Conservation (phyloP, 2,888 invertebrate species). For the Scrobipalpa atriplicella region DNA sequence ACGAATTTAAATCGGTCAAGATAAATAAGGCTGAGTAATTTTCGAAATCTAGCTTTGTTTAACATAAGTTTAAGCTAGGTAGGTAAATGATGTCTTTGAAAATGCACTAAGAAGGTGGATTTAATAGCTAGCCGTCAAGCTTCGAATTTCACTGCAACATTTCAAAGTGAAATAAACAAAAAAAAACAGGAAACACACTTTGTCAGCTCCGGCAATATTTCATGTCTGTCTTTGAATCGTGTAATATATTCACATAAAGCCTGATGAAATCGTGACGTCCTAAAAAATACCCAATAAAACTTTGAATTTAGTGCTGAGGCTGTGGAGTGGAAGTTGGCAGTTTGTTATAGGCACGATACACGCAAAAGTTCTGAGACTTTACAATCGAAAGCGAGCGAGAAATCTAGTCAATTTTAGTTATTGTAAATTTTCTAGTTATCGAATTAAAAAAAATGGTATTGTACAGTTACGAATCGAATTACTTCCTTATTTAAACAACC, state of each 20-base stretch:
- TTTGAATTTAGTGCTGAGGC: slow-evolving; percentile 51
- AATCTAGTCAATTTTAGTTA: too few species aligned
- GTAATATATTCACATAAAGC: slow-evolving; percentile 46
- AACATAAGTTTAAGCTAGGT: too few species aligned
- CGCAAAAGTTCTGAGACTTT: slow-evolving; percentile 51
- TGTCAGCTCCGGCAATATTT: slow-evolving; percentile 26
- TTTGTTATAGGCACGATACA: slow-evolving; percentile 62
- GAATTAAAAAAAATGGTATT: too few species aligned
- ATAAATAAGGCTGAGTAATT: too few species aligned
- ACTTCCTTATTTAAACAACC: too few species aligned
- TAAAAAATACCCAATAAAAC: slow-evolving; percentile 56
- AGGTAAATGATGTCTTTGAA: too few species aligned
- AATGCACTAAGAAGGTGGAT: not conserved
- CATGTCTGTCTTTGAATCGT: slow-evolving; percentile 39
- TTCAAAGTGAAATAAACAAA: slow-evolving; percentile 1
- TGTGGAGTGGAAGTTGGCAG: slow-evolving; percentile 52
- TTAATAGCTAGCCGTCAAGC: not conserved
- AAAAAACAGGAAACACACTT: slow-evolving; percentile 2
- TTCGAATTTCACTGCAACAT: not conserved
- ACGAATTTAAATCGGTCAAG: slow-evolving; percentile 38
- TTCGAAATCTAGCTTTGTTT: not conserved
- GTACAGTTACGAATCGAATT: too few species aligned
- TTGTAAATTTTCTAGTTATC: too few species aligned
- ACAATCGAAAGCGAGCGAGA: too few species aligned
- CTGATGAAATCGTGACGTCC: slow-evolving; percentile 33